Conservation (phyloP, 2,797 vertebrate genomes). For the Galagoides demidoff region DNA sequence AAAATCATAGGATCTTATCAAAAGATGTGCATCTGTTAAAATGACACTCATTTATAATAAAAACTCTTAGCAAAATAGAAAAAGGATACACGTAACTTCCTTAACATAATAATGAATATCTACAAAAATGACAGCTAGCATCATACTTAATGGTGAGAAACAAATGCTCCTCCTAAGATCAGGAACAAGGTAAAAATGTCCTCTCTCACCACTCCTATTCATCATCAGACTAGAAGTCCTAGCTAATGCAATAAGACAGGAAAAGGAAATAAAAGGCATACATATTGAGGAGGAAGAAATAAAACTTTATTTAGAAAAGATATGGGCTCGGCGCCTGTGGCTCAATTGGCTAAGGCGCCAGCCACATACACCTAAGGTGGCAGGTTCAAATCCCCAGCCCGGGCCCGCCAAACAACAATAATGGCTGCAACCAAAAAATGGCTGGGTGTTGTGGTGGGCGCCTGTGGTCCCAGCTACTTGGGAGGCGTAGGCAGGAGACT, state of each 20-base stretch:
- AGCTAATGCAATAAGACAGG: conserved; percentile 6
- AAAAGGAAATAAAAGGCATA: conserved; percentile 32
- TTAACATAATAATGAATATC: conserved; percentile 18
- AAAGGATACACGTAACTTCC: background rate
- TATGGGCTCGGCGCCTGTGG: too few species aligned
- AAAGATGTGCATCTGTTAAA: background rate
- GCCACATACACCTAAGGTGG: too few species aligned
- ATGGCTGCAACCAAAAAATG: too few species aligned
- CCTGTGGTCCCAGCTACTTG: too few species aligned
- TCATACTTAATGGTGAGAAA: background rate
- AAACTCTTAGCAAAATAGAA: conserved; percentile 2
- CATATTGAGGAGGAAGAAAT: background rate
- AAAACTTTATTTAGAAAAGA: conserved; percentile 1
- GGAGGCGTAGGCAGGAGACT: too few species aligned
- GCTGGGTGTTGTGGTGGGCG: too few species aligned
- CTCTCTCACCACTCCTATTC: background rate
- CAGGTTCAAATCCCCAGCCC: too few species aligned
- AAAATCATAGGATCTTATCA: background rate
- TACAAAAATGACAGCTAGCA: background rate
- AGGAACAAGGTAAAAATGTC: background rate
- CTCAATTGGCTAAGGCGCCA: too few species aligned
- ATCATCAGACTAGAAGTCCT: background rate
- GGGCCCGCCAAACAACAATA: too few species aligned
- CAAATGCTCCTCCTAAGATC: background rate
- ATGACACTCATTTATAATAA: background rate